Evolutionary conservation across 1,140 invertebrate genomes (phyloP), one percentile per base, ranked within the genome.

Genomic region (Micrasema longulum): DNA sequence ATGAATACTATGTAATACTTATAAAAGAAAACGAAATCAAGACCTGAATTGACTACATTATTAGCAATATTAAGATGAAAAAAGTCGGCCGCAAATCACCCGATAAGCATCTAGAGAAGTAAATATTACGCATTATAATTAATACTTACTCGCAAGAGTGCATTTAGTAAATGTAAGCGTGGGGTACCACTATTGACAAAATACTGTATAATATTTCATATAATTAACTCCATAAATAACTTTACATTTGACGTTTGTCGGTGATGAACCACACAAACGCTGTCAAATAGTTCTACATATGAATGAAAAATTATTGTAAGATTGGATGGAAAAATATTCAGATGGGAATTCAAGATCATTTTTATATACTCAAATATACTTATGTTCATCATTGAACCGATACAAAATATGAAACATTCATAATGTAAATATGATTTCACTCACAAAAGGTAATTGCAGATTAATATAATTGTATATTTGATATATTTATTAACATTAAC

Each of bases 291-390:
- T 38, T 16, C 26, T 66, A 53, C 31, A 5, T 69, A 63, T 35
- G 52, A 62, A 57, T 66, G 35, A 67, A 72, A 74, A 76, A 73
- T 76, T 73, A 73, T 76, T 72, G 71, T 76, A 69, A 72, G 67
- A 71, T 38, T 76, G 74, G 74, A 76, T 76, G 74, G 74, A 76
- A 71, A 75, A 76, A 53, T 62, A 71, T 45, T 64, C 31, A 64
- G 43, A 48, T 64, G 60, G 60, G 38, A 62, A 47, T 64, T 47
- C 55, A 60, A 60, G 55, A 41, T 22, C 14, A 41, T 38, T 55
- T 60, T 20, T 41, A 60, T 31, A 31, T 7, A 7, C 3, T 64
- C 62, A 64, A 31, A 64, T 43, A 64, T 48, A 64, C 31, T 35
- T 31, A 31, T 31, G 7, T 31, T 36, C 45, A 14, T 23, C 16